phyloP scores from a whole-genome alignment of 1,140 invertebrate genomes.

The Brachionus asplanchnoidis region DNA sequence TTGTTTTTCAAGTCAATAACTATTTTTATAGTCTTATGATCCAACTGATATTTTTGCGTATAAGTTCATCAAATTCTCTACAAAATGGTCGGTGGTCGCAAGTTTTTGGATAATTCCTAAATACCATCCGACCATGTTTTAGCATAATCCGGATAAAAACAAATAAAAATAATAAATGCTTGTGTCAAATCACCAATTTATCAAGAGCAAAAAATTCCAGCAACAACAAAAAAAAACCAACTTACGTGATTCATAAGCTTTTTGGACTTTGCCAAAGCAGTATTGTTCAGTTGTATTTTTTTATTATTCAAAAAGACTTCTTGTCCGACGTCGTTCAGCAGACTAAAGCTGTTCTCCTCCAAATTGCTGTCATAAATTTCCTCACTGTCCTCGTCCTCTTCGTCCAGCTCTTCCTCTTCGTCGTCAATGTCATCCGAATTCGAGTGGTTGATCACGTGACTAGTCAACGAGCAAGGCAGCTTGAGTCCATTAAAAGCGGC shows the following conservation, averaged over 20 bases:
- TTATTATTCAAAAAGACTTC: constrained; percentile 16
- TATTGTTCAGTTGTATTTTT: not conserved
- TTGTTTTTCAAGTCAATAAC: too few species aligned
- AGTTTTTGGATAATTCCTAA: too few species aligned
- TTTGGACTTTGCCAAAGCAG: not conserved
- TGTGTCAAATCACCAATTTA: not conserved
- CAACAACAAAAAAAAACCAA: not conserved
- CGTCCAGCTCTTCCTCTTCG: not conserved
- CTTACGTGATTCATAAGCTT: not conserved
- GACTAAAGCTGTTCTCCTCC: not conserved
- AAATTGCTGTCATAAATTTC: not conserved
- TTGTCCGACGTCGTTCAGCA: not conserved
- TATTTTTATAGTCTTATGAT: too few species aligned
- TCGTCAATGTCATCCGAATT: not conserved
- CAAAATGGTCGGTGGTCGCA: too few species aligned
- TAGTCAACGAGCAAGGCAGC: not conserved
- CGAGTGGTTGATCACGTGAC: not conserved
- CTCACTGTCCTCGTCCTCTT: not conserved
- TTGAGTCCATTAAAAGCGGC: not conserved
- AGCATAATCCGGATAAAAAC: too few species aligned
- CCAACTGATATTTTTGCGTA: too few species aligned
- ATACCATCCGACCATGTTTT: too few species aligned
- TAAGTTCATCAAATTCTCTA: too few species aligned
- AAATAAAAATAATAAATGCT: too few species aligned
- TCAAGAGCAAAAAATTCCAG: not conserved